Evolutionary conservation across 2,888 invertebrate genomes (phyloP).

Genomic region (Megastigmus dorsalis): DNA sequence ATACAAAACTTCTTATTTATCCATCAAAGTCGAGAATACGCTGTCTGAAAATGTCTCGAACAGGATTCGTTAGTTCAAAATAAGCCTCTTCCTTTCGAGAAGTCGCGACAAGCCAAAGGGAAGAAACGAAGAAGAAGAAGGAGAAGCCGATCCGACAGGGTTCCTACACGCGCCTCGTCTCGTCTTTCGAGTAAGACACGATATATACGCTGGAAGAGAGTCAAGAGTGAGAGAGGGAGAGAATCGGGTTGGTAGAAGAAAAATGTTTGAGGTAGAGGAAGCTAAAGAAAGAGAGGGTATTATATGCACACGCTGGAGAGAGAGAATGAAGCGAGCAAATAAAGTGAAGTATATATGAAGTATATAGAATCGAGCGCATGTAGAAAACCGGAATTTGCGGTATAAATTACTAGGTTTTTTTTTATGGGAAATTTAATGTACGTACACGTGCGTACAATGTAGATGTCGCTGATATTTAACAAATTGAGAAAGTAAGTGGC

Average conservation of each 20-base stretch:
- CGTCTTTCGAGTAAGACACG: slow-evolving; percentile 29
- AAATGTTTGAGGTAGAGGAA: neutral
- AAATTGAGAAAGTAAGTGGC: no score
- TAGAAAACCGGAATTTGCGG: slow-evolving; percentile 36
- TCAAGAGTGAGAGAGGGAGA: neutral
- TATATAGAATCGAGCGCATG: neutral
- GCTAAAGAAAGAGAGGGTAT: slow-evolving; percentile 4
- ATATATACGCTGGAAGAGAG: slow-evolving; percentile 9
- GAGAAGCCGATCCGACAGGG: slow-evolving; percentile 34
- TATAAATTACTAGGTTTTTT: slow-evolving; percentile 46
- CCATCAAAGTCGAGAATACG: no score
- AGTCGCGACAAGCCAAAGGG: neutral
- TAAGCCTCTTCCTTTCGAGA: neutral
- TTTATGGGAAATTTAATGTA: slow-evolving; percentile 16
- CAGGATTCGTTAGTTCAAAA: no score
- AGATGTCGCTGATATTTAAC: slow-evolving; percentile 22
- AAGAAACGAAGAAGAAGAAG: neutral
- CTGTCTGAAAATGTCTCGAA: no score
- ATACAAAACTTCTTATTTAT: no score
- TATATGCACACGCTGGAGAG: no score
- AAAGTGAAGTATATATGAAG: slow-evolving; percentile 19
- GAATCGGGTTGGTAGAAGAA: neutral
- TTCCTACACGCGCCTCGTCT: slow-evolving; percentile 21
- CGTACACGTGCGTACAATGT: slow-evolving; percentile 10
- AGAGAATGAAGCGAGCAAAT: neutral